Evolutionary conservation across 2,113 vertebrate species (phyloP), one percentile per base, ranked within the genome.

Genomic region (Siniperca chuatsi): DNA sequence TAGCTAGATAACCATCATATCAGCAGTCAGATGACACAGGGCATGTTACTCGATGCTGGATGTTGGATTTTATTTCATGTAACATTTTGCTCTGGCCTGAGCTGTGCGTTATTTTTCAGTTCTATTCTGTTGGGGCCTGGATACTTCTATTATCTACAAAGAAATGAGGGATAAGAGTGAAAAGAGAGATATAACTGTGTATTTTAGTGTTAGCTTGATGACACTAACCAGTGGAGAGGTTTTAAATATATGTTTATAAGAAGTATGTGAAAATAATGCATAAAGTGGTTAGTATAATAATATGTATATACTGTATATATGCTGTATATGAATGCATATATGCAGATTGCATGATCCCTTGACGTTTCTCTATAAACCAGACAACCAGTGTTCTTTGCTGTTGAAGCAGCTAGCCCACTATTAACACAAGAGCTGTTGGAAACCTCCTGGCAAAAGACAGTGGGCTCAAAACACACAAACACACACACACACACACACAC

Each of bases 1-100:
- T 86, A 79, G 84, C 89, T 6, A 81, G 93, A 94, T 93, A 92
- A 88, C 89, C 91, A 88, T 93, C 91, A 76, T 70, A 90, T 77
- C 90, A 84, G 85, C 82, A 72, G 87, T 87, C 87, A 70, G 78
- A 90, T 84, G 90, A 91, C 87, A 91, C 79, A 5, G 86, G 81
- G 83, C 84, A 87, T 84, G 86, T 87, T 90, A 84, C 89, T 87
- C 33, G 52, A 91, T 89, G 86, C 92, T 90, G 77, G 21, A 79
- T 25, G 69, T 60, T 86, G 86, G 87, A 80, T 93, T 93, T 89
- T 72, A 85, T 92, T 93, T 93, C 80, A 88, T 33, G 15, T 16
- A 79, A 86, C 72, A 76, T 83, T 90, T 83, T 55, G 21, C 61
- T 77, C 25, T 52, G 73, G 64, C 23, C 48, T 77, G n/a, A 40